A percentile compares a stretch with the other conserved stretches of the same genome.
These are phyloP conservation scores for Phyllostomus hastatus DNA, from an alignment of 2,113 vertebrate species.

Conservation along the genomic window DNA sequence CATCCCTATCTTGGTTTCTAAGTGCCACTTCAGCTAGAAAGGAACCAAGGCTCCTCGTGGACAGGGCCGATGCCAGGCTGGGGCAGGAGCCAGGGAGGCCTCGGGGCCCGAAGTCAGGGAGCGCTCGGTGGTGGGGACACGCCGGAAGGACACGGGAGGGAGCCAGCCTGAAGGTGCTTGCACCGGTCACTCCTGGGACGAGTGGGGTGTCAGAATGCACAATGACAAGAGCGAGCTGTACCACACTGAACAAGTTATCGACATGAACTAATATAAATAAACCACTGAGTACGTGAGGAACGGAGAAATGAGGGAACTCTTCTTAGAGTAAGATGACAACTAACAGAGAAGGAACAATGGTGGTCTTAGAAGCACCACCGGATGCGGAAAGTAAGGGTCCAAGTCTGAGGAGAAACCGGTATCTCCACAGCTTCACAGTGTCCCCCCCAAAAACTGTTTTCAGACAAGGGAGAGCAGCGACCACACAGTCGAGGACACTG, in stretches of 20 bases:
- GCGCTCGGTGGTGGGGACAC: neutral
- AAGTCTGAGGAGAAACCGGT: neutral
- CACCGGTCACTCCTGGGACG: neutral
- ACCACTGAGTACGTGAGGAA: neutral
- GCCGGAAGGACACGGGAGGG: neutral
- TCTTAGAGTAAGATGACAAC: neutral
- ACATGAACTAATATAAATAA: neutral
- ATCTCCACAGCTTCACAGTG: neutral
- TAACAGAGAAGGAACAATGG: neutral
- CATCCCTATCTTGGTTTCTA: neutral
- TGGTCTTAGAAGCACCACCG: neutral
- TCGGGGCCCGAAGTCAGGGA: neutral
- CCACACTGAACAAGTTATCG: neutral
- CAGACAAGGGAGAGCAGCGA: neutral
- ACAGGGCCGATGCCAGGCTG: neutral
- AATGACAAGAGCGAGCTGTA: neutral
- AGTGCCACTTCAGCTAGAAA: neutral
- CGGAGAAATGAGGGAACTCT: neutral
- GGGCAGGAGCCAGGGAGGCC: neutral
- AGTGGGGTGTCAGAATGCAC: neutral
- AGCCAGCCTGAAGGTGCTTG: neutral
- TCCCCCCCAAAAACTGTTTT: neutral
- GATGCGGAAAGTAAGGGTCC: neutral
- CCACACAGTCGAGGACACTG: neutral
- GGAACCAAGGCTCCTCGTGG: neutral